A percentile compares a stretch with the other conserved stretches of the same genome.
Evolutionary conservation across 2,797 vertebrate genomes (phyloP).

Genomic region (Pelochelys cantorii): DNA sequence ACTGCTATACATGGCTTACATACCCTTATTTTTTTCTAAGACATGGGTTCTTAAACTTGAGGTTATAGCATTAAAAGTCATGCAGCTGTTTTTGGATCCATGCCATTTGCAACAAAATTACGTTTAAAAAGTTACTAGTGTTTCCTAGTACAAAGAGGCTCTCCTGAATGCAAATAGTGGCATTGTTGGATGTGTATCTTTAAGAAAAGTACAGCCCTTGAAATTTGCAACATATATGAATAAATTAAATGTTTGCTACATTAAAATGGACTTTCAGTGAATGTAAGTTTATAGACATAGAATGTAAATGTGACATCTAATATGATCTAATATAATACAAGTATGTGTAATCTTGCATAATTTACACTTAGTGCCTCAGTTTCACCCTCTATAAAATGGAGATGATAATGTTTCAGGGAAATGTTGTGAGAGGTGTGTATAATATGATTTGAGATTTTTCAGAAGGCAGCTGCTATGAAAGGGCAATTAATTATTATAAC

Average conservation of each 20-base stretch:
- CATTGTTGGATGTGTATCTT: conserved; percentile 12
- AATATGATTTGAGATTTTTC: background rate
- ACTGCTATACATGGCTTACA: background rate
- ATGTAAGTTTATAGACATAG: background rate
- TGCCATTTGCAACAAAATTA: background rate
- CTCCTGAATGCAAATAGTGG: conserved; percentile 43
- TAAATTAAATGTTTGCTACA: conserved; percentile 24
- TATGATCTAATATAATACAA: background rate
- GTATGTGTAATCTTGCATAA: background rate
- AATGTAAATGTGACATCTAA: background rate
- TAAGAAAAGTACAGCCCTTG: conserved; percentile 16
- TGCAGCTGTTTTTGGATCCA: background rate
- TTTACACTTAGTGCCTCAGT: background rate
- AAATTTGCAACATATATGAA: conserved; percentile 36
- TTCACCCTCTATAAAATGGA: background rate
- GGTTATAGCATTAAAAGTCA: background rate
- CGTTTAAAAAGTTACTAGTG: background rate
- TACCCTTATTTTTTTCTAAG: background rate
- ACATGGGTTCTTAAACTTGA: background rate
- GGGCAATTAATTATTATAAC: background rate
- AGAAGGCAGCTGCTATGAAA: background rate
- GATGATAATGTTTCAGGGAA: background rate
- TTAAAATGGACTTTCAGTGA: background rate
- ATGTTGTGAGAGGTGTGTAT: background rate
- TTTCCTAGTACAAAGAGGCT: conserved; percentile 26